Percentiles rank a stretch among this genome's conserved stretches.
phyloP scores from a whole-genome alignment of 2,888 invertebrate genomes.

The Clivina fossor region DNA sequence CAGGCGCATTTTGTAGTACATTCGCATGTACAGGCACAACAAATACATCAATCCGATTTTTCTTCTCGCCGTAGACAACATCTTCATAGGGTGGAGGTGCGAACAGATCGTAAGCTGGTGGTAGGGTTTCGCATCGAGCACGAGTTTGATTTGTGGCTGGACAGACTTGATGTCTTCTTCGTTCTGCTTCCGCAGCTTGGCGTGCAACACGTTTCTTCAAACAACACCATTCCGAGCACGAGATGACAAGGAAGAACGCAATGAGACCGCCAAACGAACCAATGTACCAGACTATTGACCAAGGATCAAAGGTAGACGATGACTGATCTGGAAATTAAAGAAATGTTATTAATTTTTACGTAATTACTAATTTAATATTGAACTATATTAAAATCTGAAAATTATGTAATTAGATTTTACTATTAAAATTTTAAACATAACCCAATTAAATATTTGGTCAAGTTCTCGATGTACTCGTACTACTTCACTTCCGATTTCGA shows the following conservation, averaged over 20 bases:
- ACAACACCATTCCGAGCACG: constrained; percentile 61
- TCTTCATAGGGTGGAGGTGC: constrained; percentile 61
- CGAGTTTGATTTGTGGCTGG: no score
- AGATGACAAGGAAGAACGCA: constrained; percentile 59
- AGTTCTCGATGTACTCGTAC: no score
- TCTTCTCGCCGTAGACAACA: constrained; percentile 52
- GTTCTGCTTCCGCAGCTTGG: neutral
- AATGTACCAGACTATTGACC: constrained; percentile 62
- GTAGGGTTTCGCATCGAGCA: constrained; percentile 50
- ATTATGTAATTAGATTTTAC: no score
- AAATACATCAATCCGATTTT: constrained; percentile 52
- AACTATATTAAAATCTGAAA: no score
- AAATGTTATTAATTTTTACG: constrained; percentile 16
- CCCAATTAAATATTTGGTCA: no score
- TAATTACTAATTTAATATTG: no score
- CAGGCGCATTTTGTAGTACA: constrained; percentile 37
- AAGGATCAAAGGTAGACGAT: constrained; percentile 53
- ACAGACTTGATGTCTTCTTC: no score
- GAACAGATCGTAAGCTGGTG: constrained; percentile 59
- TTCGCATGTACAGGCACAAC: constrained; percentile 55
- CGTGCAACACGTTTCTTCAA: constrained; percentile 45
- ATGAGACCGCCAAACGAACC: constrained; percentile 61
- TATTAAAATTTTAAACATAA: no score
- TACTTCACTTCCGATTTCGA: no score
- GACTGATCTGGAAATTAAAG: constrained; percentile 41